These are phyloP conservation scores for Catocala nupta DNA, from an alignment of 2,888 invertebrate species.

Conservation along the genomic window DNA sequence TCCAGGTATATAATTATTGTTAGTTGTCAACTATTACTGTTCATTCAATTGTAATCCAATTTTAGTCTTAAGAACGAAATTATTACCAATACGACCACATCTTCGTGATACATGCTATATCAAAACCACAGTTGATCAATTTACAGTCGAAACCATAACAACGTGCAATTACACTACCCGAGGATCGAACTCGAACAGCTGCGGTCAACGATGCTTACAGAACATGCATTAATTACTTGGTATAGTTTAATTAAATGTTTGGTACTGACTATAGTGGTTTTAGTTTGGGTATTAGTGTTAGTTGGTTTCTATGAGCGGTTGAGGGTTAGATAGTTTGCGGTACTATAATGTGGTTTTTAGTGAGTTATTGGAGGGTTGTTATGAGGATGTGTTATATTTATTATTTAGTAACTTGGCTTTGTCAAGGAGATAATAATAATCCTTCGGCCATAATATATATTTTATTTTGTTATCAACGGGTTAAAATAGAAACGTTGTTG, in stretches of 20 bases:
- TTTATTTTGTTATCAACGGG: too few relatives aligned
- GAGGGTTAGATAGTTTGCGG: slow-evolving; percentile 11
- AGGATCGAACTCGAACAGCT: slow-evolving; percentile 11
- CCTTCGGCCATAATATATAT: too few relatives aligned
- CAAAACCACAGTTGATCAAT: background rate
- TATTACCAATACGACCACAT: too few relatives aligned
- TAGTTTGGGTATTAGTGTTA: slow-evolving; percentile 1
- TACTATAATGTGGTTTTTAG: slow-evolving; percentile 9
- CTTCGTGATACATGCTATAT: background rate
- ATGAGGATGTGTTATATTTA: background rate
- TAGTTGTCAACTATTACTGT: too few relatives aligned
- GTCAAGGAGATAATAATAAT: too few relatives aligned
- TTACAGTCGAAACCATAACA: background rate
- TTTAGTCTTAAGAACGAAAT: too few relatives aligned
- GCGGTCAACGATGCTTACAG: slow-evolving; percentile 14
- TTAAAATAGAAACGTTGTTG: too few relatives aligned
- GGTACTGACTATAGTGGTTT: slow-evolving; percentile 32
- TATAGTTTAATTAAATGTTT: slow-evolving; percentile 43
- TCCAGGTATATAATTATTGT: too few relatives aligned
- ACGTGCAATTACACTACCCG: slow-evolving; percentile 5
- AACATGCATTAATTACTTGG: slow-evolving; percentile 43
- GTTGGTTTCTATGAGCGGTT: slow-evolving; percentile 3
- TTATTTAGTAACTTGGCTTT: too few relatives aligned
- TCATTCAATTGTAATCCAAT: too few relatives aligned
- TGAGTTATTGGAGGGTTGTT: slow-evolving; percentile 2